Conservation (phyloP, 2,797 vertebrate species). For the Sebastolobus altivelis region DNA sequence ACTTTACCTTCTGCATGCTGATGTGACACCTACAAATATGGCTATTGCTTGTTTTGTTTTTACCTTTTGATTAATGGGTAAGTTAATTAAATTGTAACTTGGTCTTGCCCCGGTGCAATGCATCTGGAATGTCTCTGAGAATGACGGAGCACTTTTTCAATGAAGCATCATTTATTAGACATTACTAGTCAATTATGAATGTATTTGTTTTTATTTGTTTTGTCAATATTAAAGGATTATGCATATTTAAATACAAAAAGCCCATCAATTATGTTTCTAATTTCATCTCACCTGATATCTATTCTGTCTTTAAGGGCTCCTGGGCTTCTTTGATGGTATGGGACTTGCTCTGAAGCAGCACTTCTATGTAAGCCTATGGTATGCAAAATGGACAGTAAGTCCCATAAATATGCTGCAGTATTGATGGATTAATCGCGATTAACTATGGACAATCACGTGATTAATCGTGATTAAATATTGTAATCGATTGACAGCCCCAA, state of each 20-base stretch:
- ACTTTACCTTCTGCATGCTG: slow-evolving; percentile 7
- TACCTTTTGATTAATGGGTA: slow-evolving; percentile 27
- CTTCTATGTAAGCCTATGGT: slow-evolving; percentile 13
- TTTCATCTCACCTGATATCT: neutral
- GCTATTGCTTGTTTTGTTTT: neutral
- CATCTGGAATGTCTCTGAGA: slow-evolving; percentile 15
- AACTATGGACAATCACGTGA: neutral
- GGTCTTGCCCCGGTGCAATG: slow-evolving; percentile 6
- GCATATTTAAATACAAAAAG: slow-evolving; percentile 8
- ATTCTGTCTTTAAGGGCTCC: slow-evolving; percentile 12
- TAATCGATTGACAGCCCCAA: too few relatives aligned
- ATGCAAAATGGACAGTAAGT: slow-evolving; percentile 20
- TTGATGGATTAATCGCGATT: neutral
- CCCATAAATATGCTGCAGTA: slow-evolving; percentile 9
- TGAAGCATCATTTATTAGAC: slow-evolving; percentile 12
- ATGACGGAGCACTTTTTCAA: slow-evolving; percentile 7
- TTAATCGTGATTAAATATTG: neutral
- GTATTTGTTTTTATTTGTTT: slow-evolving; percentile 10
- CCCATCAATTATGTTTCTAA: slow-evolving; percentile 15
- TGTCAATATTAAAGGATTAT: slow-evolving; percentile 19
- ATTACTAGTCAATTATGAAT: slow-evolving; percentile 15
- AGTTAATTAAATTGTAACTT: slow-evolving; percentile 40
- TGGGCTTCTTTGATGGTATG: slow-evolving; percentile 15
- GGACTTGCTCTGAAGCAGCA: slow-evolving; percentile 1
- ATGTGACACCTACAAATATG: slow-evolving; percentile 11